A percentile compares a stretch with the other conserved stretches of the same genome.
Conservation (phyloP, 1,140 invertebrate species). For the Meloidogyne chitwoodi region DNA sequence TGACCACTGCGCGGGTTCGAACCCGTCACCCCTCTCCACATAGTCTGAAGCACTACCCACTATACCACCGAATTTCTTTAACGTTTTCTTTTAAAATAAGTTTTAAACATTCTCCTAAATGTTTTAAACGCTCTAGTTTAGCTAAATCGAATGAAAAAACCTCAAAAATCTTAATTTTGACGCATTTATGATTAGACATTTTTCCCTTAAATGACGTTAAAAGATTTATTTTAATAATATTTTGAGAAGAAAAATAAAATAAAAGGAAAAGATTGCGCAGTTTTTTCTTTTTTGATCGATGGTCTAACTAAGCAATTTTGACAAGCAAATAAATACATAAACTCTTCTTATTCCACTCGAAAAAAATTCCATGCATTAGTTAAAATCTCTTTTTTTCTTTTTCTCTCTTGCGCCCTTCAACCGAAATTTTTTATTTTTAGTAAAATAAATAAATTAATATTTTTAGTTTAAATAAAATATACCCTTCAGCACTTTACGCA, state of each 20-base stretch:
- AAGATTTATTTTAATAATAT: neutral
- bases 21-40: no score
- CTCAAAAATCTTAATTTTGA: no score
- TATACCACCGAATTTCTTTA: no score
- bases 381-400: neutral
- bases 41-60: no score
- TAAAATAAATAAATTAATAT: neutral
- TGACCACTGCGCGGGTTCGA: neutral
- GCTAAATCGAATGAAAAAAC: no score
- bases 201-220: neutral
- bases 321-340: neutral
- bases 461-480: no score
- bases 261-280: neutral
- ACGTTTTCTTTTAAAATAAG: no score
- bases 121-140: no score
- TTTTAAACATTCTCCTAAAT: no score
- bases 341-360: neutral
- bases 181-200: no score
- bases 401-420: neutral
- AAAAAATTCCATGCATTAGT: neutral
- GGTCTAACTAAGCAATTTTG: neutral
- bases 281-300: neutral
- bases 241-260: neutral
- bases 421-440: neutral
- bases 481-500: neutral